phyloP scores from a whole-genome alignment of 2,888 invertebrate species.

The Caenorhabditis sulstoni region DNA sequence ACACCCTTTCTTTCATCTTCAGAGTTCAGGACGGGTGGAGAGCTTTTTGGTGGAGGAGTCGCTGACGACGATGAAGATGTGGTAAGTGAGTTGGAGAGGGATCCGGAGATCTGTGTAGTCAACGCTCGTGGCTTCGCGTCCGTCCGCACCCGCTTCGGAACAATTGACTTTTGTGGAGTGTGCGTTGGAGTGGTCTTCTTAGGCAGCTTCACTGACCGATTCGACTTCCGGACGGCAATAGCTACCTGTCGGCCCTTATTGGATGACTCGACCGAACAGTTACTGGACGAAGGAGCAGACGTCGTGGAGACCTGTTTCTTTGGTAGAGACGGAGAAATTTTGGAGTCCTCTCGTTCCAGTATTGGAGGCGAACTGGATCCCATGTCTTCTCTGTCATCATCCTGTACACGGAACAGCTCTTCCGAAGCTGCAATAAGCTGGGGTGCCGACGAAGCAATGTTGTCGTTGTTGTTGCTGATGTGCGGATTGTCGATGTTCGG shows the following conservation, averaged over 20 bases:
- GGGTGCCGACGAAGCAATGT: constrained; percentile 8
- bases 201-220: constrained; percentile 1
- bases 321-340: not conserved
- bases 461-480: constrained; percentile 6
- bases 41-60: constrained; percentile 14
- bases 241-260: too few species aligned
- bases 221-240: not conserved
- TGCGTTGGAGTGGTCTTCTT: not conserved
- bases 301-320: constrained; percentile 1
- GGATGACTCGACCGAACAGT: not conserved
- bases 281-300: not conserved
- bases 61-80: constrained; percentile 17
- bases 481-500: not conserved
- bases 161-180: constrained; percentile 2
- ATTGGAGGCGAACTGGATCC: constrained; percentile 19
- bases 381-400: not conserved
- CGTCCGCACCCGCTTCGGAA: not conserved
- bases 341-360: constrained; percentile 25
- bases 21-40: constrained; percentile 4
- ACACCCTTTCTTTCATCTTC: constrained; percentile 1
- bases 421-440: not conserved
- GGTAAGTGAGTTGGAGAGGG: constrained; percentile 3
- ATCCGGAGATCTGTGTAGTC: constrained; percentile 2
- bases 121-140: not conserved
- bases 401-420: constrained; percentile 3